These are phyloP conservation scores for Coelopa pilipes DNA, from an alignment of 2,888 invertebrate species.

Conservation along the genomic window DNA sequence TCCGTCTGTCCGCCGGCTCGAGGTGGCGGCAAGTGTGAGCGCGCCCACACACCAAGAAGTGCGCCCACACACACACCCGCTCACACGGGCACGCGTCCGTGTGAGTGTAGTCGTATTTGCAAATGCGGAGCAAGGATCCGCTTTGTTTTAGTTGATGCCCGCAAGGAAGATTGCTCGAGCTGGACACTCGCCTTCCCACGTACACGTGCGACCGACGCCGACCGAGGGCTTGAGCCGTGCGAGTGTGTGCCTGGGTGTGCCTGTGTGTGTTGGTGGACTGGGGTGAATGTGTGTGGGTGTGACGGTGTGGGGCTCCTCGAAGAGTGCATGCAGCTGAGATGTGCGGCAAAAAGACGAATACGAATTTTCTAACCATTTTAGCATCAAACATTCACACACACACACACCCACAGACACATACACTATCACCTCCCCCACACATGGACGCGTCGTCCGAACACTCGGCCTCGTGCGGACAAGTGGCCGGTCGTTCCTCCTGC, in stretches of 20 bases:
- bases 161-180: slow-evolving; percentile 34
- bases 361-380: slow-evolving; percentile 39
- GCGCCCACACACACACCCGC: background rate
- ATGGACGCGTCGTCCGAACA: slow-evolving; percentile 5
- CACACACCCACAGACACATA: slow-evolving; percentile 16
- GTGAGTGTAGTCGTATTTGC: slow-evolving; percentile 28
- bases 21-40: background rate
- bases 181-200: slow-evolving; percentile 4
- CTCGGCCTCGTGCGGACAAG: background rate
- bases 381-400: slow-evolving; percentile 11
- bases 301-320: slow-evolving; percentile 10
- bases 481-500: slow-evolving; percentile 8
- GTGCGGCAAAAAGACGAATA: slow-evolving; percentile 39
- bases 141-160: slow-evolving; percentile 37
- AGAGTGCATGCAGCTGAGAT: slow-evolving; percentile 30
- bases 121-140: slow-evolving; percentile 35
- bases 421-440: too few species aligned
- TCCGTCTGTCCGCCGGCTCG: background rate
- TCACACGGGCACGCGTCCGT: background rate
- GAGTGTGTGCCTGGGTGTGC: slow-evolving; percentile 7
- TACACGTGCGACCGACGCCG: background rate
- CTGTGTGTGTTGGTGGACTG: background rate
- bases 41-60: background rate
- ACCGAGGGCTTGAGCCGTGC: too few species aligned
- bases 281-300: slow-evolving; percentile 9